phyloP scores from a whole-genome alignment of 2,797 vertebrate species.

The Allobates femoralis region DNA sequence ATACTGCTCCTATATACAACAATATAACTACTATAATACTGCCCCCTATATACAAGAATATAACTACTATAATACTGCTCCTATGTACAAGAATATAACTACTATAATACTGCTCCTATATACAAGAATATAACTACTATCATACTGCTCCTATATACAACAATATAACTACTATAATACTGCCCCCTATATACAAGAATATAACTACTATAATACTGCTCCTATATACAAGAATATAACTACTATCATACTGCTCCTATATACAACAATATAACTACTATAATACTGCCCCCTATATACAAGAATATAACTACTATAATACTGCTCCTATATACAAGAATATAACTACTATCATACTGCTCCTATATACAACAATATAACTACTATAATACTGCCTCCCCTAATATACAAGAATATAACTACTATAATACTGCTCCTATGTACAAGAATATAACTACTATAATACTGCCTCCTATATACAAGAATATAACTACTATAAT shows the following conservation, averaged over 20 bases:
- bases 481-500: constrained; percentile 13
- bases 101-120: constrained; percentile 12
- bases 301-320: constrained; percentile 11
- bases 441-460: constrained; percentile 17
- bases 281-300: constrained; percentile 11
- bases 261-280: constrained; percentile 4
- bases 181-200: neutral
- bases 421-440: constrained; percentile 12
- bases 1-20: no score
- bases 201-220: constrained; percentile 9
- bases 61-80: constrained; percentile 11
- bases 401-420: neutral
- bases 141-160: neutral
- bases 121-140: no score
- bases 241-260: no score
- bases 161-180: constrained; percentile 20
- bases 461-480: neutral
- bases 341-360: constrained; percentile 24
- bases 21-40: neutral
- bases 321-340: constrained; percentile 10
- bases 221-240: constrained; percentile 14
- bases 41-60: neutral
- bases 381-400: neutral
- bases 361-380: no score
- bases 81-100: constrained; percentile 22